Conservation (phyloP, 92 coral and sea anemone genomes). For the Porites lobata region DNA sequence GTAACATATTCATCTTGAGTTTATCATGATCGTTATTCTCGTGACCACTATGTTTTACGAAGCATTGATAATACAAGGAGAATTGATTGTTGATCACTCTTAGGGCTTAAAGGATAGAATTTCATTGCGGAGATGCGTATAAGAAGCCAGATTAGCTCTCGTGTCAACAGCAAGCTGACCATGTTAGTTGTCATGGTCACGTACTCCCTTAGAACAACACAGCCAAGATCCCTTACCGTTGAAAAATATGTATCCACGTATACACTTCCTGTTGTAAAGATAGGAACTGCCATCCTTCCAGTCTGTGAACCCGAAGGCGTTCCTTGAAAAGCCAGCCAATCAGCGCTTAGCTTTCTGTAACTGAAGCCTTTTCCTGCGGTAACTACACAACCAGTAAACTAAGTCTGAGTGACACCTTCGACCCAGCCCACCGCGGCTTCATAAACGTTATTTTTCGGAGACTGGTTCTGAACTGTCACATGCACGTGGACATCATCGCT, state of each 20-base stretch:
- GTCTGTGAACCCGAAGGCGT: slow-evolving; percentile 67
- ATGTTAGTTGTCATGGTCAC: no score
- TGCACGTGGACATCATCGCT: slow-evolving; percentile 71
- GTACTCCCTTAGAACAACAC: no score
- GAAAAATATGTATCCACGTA: slow-evolving; percentile 52
- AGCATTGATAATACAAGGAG: no score
- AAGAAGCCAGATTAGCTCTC: no score
- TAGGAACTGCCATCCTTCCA: slow-evolving; percentile 60
- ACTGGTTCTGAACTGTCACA: slow-evolving; percentile 72
- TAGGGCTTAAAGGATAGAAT: no score
- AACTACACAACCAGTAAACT: slow-evolving; percentile 81
- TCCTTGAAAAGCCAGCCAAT: slow-evolving; percentile 80
- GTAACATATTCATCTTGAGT: no score
- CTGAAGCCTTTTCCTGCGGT: slow-evolving; percentile 73
- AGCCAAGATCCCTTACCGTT: neutral
- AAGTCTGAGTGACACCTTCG: slow-evolving; percentile 65
- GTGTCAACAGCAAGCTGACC: no score
- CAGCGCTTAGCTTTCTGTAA: slow-evolving; percentile 65
- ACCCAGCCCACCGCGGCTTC: slow-evolving; percentile 90
- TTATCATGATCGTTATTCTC: no score
- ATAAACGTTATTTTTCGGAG: slow-evolving; percentile 64
- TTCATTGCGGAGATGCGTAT: no score
- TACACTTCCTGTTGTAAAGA: slow-evolving; percentile 70
- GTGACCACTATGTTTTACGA: no score
- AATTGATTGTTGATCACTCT: no score